Percentiles rank a stretch among this genome's conserved stretches.
Evolutionary conservation across 2,797 vertebrate species (phyloP).

Genomic region (Spinus pinus): DNA sequence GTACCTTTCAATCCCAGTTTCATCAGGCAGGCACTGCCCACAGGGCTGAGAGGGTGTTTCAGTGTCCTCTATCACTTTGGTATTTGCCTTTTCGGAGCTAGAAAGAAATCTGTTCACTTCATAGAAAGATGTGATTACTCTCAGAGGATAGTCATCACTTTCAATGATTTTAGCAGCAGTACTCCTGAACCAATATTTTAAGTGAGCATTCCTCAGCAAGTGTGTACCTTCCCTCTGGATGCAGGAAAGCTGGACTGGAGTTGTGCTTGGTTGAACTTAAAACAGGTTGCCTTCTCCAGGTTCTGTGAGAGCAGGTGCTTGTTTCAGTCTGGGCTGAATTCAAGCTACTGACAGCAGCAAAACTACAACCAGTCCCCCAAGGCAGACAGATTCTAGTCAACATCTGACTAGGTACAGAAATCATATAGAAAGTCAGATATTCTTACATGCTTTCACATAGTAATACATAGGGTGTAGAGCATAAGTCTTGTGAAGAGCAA

Average conservation of each 20-base stretch:
- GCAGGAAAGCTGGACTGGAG: not conserved
- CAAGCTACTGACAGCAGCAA: not conserved
- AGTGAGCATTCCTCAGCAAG: not conserved
- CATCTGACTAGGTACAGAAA: conserved; percentile 11
- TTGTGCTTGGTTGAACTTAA: not conserved
- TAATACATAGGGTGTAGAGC: not conserved
- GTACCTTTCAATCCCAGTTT: not conserved
- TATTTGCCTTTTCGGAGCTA: not conserved
- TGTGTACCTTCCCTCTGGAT: not conserved
- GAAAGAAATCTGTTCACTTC: not conserved
- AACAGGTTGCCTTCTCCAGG: not conserved
- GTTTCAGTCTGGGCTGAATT: not conserved
- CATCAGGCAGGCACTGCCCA: not conserved
- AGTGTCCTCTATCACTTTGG: not conserved
- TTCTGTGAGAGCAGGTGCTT: not conserved
- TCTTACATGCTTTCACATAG: not conserved
- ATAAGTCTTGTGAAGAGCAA: not conserved
- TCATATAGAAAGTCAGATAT: not conserved
- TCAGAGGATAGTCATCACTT: not conserved
- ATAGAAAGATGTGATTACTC: not conserved
- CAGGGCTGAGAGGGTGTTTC: not conserved
- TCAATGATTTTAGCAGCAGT: not conserved
- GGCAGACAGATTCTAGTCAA: not conserved
- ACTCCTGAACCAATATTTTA: not conserved
- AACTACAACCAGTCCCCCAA: not conserved